phyloP scores from a whole-genome alignment of 2,797 vertebrate genomes.

The Melanogrammus aeglefinus region DNA sequence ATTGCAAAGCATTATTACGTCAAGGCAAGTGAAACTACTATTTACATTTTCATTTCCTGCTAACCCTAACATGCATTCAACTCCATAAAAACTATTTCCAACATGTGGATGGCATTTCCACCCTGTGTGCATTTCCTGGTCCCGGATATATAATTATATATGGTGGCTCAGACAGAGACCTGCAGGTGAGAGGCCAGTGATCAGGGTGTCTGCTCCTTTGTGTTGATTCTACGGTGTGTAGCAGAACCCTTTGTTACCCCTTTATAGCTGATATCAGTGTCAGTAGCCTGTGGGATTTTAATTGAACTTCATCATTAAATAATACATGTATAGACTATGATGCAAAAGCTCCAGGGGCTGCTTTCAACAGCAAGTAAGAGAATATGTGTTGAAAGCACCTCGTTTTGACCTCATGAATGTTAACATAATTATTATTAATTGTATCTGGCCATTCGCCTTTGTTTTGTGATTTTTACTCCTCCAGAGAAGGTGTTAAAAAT shows the following conservation, averaged over 20 bases:
- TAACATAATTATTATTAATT: conserved; percentile 21
- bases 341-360: conserved; percentile 34
- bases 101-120: neutral
- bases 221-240: neutral
- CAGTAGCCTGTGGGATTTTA: conserved; percentile 24
- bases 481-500: neutral
- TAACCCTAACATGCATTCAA: neutral
- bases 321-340: conserved; percentile 56
- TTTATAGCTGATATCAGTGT: neutral
- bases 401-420: conserved; percentile 36
- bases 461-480: neutral
- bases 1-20: neutral
- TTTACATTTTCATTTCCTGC: neutral
- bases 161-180: neutral
- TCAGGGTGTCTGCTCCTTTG: neutral
- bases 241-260: neutral
- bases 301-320: conserved; percentile 55
- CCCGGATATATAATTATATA: neutral
- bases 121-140: neutral
- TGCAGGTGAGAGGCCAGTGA: neutral
- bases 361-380: conserved; percentile 54
- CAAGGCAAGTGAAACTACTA: neutral
- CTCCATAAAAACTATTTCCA: neutral
- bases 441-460: conserved; percentile 19
- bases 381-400: conserved; percentile 39